Percentiles rank a stretch among this genome's conserved stretches.
These are phyloP conservation scores for Cardiocondyla obscurior DNA, from an alignment of 1,140 invertebrate species.

Conservation along the genomic window DNA sequence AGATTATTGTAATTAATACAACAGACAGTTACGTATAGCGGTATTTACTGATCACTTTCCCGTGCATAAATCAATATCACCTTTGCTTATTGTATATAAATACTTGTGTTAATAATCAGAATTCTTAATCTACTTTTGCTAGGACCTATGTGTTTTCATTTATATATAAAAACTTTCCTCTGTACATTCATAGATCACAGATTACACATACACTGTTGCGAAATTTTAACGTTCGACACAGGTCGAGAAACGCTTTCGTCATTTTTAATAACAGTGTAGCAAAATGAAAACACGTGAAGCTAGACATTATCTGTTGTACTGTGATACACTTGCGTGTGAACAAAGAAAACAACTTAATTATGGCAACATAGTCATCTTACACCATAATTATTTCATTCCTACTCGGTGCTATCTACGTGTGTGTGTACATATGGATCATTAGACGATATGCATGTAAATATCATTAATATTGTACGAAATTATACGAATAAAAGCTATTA, in stretches of 20 bases:
- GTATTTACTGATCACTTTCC: slow-evolving; percentile 47
- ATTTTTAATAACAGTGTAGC: slow-evolving; percentile 35
- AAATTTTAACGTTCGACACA: neutral
- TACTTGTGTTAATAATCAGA: slow-evolving; percentile 71
- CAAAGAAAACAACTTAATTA: slow-evolving; percentile 34
- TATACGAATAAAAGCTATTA: slow-evolving; percentile 72
- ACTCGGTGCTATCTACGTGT: slow-evolving; percentile 77
- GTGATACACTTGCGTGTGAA: slow-evolving; percentile 42
- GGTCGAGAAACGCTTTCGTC: neutral
- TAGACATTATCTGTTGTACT: slow-evolving; percentile 54
- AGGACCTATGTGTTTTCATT: slow-evolving; percentile 46
- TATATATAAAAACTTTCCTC: slow-evolving; percentile 32
- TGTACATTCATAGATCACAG: slow-evolving; percentile 1
- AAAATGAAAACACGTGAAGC: neutral
- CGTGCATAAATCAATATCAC: slow-evolving; percentile 57
- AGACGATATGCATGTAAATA: slow-evolving; percentile 69
- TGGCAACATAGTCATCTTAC: slow-evolving; percentile 53
- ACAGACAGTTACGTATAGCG: slow-evolving; percentile 40
- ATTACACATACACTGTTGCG: slow-evolving; percentile 14
- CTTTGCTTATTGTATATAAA: slow-evolving; percentile 65
- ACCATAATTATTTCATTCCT: slow-evolving; percentile 68
- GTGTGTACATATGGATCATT: slow-evolving; percentile 72
- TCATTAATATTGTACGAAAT: slow-evolving; percentile 57
- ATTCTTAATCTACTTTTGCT: slow-evolving; percentile 50
- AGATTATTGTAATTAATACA: slow-evolving; percentile 23